Conservation (phyloP, 2,113 vertebrate species). For the Pelobates fuscus region DNA sequence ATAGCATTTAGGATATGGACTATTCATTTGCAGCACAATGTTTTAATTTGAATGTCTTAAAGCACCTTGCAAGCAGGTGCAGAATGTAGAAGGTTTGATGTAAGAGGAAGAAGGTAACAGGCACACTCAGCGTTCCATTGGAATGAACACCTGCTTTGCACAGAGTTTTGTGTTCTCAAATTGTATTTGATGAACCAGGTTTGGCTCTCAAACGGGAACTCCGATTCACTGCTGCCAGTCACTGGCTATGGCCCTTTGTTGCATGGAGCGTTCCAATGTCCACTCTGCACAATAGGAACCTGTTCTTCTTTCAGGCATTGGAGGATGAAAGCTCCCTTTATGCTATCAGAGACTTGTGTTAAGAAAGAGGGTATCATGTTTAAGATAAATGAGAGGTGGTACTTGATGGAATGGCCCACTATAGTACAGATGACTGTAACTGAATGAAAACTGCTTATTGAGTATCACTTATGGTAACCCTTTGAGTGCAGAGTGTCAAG, state of each 20-base stretch:
- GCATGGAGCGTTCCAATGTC: neutral
- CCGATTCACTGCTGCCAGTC: constrained; percentile 3
- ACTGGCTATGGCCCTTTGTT: constrained; percentile 12
- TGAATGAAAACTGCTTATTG: no score
- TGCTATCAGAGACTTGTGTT: neutral
- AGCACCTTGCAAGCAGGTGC: constrained; percentile 8
- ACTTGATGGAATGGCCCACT: neutral
- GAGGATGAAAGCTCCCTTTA: constrained; percentile 1
- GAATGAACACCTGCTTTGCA: neutral
- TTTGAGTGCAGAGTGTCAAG: no score
- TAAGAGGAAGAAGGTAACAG: neutral
- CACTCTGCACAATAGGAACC: neutral
- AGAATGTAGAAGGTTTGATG: neutral
- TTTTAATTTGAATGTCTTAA: no score
- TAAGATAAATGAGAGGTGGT: neutral
- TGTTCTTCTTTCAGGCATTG: constrained; percentile 4
- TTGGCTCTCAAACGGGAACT: constrained; percentile 17
- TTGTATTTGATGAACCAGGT: constrained; percentile 20
- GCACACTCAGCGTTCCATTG: constrained; percentile 1
- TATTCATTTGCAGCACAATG: no score
- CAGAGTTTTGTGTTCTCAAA: neutral
- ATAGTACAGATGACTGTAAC: neutral
- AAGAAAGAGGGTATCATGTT: neutral
- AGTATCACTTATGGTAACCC: no score
- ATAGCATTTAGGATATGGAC: no score